These are phyloP conservation scores for Drosophila parthenogenetica DNA, from an alignment of 2,888 invertebrate species.

Conservation along the genomic window DNA sequence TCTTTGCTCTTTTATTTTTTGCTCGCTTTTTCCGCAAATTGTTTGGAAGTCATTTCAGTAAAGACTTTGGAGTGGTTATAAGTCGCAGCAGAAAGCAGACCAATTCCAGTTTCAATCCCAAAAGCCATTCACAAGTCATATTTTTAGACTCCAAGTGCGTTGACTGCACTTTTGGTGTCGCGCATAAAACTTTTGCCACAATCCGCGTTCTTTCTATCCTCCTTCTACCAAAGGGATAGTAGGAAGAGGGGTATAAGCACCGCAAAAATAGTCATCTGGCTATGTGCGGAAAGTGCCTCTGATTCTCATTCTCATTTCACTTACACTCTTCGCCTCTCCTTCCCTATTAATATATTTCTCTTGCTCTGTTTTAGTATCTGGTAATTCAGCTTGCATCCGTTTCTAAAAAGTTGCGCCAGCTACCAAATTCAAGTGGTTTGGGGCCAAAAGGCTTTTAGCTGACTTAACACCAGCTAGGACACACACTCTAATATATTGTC, in stretches of 20 bases:
- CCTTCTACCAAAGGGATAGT: not conserved
- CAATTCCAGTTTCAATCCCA: slow-evolving; percentile 40
- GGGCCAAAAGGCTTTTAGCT: slow-evolving; percentile 72
- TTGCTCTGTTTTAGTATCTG: slow-evolving; percentile 26
- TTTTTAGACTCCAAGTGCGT: slow-evolving; percentile 69
- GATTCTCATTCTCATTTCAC: not conserved
- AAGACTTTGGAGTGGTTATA: slow-evolving; percentile 26
- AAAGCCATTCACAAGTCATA: slow-evolving; percentile 62
- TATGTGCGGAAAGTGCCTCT: slow-evolving; percentile 38
- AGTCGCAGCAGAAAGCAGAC: slow-evolving; percentile 36
- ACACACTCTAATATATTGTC: slow-evolving; percentile 66
- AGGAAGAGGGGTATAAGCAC: slow-evolving; percentile 13
- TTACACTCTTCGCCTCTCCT: not conserved
- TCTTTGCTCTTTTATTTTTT: not conserved
- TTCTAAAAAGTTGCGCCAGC: slow-evolving; percentile 69
- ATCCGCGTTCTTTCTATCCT: slow-evolving; percentile 2
- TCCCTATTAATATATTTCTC: not conserved
- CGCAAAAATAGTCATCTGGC: slow-evolving; percentile 61
- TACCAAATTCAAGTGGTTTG: slow-evolving; percentile 72
- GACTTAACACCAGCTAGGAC: slow-evolving; percentile 69
- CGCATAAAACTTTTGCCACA: slow-evolving; percentile 65
- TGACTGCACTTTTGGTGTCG: slow-evolving; percentile 71
- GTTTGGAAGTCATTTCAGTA: slow-evolving; percentile 57
- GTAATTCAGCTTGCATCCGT: slow-evolving; percentile 73
- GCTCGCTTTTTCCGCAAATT: slow-evolving; percentile 18